Evolutionary conservation across 2,888 invertebrate species (phyloP).

Genomic region (Tetranychus piercei): DNA sequence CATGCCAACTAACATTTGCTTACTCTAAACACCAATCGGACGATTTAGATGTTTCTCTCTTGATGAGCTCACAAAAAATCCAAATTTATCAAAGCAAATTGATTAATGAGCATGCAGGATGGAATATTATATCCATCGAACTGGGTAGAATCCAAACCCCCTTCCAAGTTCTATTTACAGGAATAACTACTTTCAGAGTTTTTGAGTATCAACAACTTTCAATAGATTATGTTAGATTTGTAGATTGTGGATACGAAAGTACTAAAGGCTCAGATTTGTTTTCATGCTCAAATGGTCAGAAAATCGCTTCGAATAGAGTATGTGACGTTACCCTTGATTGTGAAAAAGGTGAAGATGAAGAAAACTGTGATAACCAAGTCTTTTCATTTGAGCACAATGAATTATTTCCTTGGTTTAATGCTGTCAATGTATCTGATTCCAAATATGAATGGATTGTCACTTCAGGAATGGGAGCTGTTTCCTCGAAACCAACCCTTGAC

Average conservation of each 20-base stretch:
- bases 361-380: background rate
- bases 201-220: background rate
- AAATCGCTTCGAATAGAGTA: background rate
- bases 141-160: background rate
- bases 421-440: background rate
- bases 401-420: background rate
- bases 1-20: background rate
- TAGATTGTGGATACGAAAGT: background rate
- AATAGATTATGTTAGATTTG: background rate
- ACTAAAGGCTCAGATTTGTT: background rate
- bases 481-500: background rate
- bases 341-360: background rate
- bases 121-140: background rate
- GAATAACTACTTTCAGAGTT: background rate
- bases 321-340: background rate
- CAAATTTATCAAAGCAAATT: background rate
- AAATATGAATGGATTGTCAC: background rate
- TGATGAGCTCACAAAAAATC: background rate
- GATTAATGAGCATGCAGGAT: background rate
- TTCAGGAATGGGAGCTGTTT: background rate
- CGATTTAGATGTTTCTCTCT: background rate
- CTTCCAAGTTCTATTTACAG: background rate
- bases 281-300: background rate
- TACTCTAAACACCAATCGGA: background rate
- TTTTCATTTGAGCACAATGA: background rate